Percentiles rank a stretch among this genome's conserved stretches.
Evolutionary conservation across 2,113 vertebrate genomes (phyloP).

Genomic region (Ceyx melanurus): DNA sequence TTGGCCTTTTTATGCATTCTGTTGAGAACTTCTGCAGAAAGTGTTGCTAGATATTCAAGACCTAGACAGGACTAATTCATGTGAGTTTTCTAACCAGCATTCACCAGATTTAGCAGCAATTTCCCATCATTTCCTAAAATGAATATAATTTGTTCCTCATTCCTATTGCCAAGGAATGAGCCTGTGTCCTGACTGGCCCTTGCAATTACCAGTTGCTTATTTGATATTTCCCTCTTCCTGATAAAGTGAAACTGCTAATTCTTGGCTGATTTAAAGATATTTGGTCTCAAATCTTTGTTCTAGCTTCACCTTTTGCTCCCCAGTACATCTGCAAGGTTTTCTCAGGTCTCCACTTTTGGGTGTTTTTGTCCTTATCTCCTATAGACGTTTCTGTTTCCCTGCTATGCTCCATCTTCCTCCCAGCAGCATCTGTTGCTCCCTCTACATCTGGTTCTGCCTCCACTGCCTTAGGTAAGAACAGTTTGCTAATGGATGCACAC

Average conservation of each 20-base stretch:
- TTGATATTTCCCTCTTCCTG: neutral
- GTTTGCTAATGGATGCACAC: neutral
- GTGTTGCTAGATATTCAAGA: neutral
- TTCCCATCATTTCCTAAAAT: constrained; percentile 27
- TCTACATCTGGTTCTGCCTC: neutral
- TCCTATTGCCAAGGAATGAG: neutral
- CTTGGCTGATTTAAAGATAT: neutral
- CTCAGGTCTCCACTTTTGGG: neutral
- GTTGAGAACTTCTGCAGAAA: neutral
- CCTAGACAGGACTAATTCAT: neutral
- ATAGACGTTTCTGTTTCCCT: neutral
- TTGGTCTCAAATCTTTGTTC: neutral
- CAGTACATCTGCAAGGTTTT: neutral
- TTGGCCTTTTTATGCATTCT: neutral
- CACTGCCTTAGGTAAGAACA: neutral
- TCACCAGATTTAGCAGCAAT: neutral
- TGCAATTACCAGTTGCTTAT: fast-evolving
- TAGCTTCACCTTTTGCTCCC: neutral
- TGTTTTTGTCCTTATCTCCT: neutral
- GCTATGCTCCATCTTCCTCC: neutral
- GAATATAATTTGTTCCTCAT: neutral
- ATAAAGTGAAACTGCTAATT: neutral
- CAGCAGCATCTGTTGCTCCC: neutral
- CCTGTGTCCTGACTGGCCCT: neutral
- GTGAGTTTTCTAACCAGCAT: neutral